Conservation (phyloP, 2,888 invertebrate species). For the Lasioglossum malachurum region DNA sequence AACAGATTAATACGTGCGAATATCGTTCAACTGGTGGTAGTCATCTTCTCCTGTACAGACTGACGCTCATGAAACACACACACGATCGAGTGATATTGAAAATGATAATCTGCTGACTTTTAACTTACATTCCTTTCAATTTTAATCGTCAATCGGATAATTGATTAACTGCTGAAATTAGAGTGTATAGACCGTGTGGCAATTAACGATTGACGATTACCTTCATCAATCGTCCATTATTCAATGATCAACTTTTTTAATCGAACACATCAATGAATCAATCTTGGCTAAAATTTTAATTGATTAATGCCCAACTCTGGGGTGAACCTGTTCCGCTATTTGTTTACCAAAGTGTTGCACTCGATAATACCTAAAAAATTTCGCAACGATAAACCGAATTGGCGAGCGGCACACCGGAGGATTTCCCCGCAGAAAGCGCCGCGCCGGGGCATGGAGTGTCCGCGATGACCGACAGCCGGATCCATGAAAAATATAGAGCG, state of each 20-base stretch:
- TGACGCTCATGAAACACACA: background rate
- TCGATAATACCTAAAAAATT: background rate
- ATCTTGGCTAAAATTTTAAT: no score
- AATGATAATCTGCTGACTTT: slow-evolving; percentile 27
- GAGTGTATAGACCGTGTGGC: no score
- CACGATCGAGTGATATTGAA: slow-evolving; percentile 21
- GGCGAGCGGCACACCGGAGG: background rate
- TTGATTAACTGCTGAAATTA: no score
- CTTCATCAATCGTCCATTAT: no score
- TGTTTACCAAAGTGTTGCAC: background rate
- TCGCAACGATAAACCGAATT: background rate
- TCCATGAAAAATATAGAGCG: slow-evolving; percentile 80
- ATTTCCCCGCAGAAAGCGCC: slow-evolving; percentile 4
- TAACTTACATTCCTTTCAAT: background rate
- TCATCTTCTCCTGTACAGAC: slow-evolving; percentile 9
- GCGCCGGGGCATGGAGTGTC: background rate
- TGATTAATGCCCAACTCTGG: no score
- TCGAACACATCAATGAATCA: no score
- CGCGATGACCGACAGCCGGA: slow-evolving; percentile 41
- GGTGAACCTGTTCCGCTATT: background rate
- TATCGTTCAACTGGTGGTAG: slow-evolving; percentile 29
- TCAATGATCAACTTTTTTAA: no score
- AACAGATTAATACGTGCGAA: slow-evolving; percentile 45
- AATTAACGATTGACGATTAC: no score
- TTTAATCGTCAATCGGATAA: no score